Evolutionary conservation across 2,113 vertebrate genomes (phyloP), one percentile per base, ranked within the genome.

Genomic region (Lates calcarifer): DNA sequence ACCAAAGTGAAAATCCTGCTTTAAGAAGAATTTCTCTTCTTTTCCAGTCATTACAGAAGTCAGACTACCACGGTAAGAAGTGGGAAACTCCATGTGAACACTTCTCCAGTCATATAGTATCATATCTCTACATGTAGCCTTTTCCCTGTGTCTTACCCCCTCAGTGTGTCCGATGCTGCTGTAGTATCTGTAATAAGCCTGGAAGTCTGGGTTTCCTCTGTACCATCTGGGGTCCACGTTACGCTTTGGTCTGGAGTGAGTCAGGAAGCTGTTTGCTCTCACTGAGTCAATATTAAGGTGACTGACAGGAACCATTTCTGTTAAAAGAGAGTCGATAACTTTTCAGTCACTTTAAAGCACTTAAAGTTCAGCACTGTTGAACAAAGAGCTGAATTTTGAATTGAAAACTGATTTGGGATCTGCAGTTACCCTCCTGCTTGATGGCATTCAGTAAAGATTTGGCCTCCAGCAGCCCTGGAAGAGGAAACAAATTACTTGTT

Each of bases 171-270:
- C 95, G 35, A 96, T 96, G 90, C 95, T 95, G 86, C 90, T 96
- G 93, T 96, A 96, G 91, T 96, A 96, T 77, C 93, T 91, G 87
- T 96, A 96, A 83, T 95, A 96, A 9, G 95, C 61, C 93, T 96
- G 95, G 87, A 96, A 96, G 82, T 96, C 95, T 1, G 95, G 95
- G 85, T 82, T 93, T 24, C 84, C 82, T 55, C 91, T 77, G 92
- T 96, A 87, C 95, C 95, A 96, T 49, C 82, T 80, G 0, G 91
- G 90, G 37, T 95, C 95, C 4, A 11, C 76, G 28, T 94, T 95
- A 31, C 95, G 93, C 80, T 88, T 95, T 0, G 90, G 75, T 41
- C 95, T 93, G 68, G 94, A 90, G 74, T 86, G 88, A 56, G 85
- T 91, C 66, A 96, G 92, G 53, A 95, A 96, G 39, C 41, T 56